Percentiles rank a stretch among this genome's conserved stretches.
phyloP scores from a whole-genome alignment of 1,140 invertebrate species.

The Anastrepha ludens region DNA sequence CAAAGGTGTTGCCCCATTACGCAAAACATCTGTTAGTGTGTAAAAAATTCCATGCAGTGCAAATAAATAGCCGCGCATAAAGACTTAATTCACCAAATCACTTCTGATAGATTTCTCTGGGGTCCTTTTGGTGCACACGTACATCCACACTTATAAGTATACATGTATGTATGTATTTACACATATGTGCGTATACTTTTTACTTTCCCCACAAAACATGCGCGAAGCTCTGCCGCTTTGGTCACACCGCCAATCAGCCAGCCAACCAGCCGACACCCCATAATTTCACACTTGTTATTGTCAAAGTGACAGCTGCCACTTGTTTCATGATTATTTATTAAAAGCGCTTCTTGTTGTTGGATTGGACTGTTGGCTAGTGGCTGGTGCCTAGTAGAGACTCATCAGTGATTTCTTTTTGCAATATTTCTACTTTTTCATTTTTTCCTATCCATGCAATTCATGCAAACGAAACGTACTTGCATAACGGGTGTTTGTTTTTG shows the following conservation, averaged over 20 bases:
- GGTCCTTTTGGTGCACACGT: constrained; percentile 35
- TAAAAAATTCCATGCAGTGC: not conserved
- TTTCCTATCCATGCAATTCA: not conserved
- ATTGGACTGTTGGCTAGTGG: constrained; percentile 8
- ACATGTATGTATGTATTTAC: not conserved
- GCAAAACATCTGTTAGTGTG: not conserved
- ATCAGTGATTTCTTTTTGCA: constrained; percentile 24
- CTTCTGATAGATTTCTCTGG: constrained; percentile 53
- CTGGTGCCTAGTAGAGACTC: not conserved
- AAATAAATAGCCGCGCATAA: constrained; percentile 48
- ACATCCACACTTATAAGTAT: not conserved
- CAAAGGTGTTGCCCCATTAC: not conserved
- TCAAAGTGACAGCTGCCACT: constrained; percentile 55
- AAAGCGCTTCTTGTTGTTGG: constrained; percentile 30
- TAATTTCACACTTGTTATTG: constrained; percentile 55
- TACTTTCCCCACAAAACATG: constrained; percentile 4
- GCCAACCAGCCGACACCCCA: constrained; percentile 45
- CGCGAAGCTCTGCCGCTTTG: not conserved
- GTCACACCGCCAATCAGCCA: constrained; percentile 12
- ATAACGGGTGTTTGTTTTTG: too few species aligned
- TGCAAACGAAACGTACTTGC: too few species aligned
- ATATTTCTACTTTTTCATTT: constrained; percentile 16
- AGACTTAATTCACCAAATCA: constrained; percentile 55
- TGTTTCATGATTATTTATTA: constrained; percentile 56
- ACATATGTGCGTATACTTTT: not conserved